Conservation (phyloP, 2,113 vertebrate genomes). For the Hyperopisus bebe region DNA sequence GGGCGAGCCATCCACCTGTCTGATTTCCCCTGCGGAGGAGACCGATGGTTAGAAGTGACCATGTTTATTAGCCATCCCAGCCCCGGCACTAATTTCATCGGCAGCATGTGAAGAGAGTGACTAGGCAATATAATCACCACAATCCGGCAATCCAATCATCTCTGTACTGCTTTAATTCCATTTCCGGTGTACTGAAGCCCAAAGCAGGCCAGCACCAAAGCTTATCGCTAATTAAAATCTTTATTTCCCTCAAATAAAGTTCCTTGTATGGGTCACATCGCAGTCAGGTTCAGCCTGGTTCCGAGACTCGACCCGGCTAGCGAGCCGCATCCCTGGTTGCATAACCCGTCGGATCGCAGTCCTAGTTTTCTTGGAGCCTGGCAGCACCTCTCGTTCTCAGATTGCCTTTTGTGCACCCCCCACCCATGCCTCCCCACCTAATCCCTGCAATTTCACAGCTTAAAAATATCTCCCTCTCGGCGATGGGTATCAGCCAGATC, state of each 20-base stretch:
- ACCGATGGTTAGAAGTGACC: neutral
- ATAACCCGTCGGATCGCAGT: neutral
- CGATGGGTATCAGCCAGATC: neutral
- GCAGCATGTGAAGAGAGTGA: neutral
- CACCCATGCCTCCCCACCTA: neutral
- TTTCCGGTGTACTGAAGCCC: neutral
- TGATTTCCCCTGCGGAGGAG: constrained; percentile 68
- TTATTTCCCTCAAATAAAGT: neutral
- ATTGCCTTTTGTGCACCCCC: neutral
- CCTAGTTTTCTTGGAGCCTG: neutral
- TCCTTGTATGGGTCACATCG: neutral
- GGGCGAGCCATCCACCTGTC: constrained; percentile 63
- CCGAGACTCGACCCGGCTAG: neutral
- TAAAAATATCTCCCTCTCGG: neutral
- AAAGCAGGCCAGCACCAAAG: neutral
- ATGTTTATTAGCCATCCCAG: neutral
- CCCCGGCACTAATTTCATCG: neutral
- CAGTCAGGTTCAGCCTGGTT: neutral
- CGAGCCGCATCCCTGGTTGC: neutral
- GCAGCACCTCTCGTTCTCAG: neutral
- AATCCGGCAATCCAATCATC: neutral
- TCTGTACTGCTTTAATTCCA: neutral
- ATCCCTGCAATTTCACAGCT: constrained; percentile 17
- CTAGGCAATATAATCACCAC: neutral
- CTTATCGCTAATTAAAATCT: constrained; percentile 8